Evolutionary conservation across 2,888 invertebrate species (phyloP), one percentile per base, ranked within the genome.

Genomic region (Synanthedon vespiformis): DNA sequence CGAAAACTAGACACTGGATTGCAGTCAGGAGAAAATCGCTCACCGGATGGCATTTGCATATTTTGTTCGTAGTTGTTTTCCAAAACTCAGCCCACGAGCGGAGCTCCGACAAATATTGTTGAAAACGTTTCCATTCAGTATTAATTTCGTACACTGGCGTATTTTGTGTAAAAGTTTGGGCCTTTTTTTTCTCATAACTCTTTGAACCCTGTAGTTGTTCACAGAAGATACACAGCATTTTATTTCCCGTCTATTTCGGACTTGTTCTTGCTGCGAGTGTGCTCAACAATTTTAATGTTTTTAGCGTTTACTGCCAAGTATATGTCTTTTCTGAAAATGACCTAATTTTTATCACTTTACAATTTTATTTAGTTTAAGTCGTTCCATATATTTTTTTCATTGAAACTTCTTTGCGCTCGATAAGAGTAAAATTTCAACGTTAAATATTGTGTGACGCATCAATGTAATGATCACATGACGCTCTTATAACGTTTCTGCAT

Each of bases 31-130:
- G 58, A 57, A 61, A 64, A 61, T 58, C 61, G 57, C 55, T 14
- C 44, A 53, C 59, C 64, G 61, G 58, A 60, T 61, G 58, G 56
- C 57, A 77, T 80, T 77, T 77, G 72, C 76, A 74, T 78, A 71
- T 65, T 44, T 44, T 65, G 70, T 65, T 68, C 60, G 55, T 44
- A 63, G 67, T 72, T 72, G 73, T 71, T 77, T 75, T 72, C 67
- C 66, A 66, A 62, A 67, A 66, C 66, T 62, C 65, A 63, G 44
- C 13, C 44, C 34, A 8, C 10, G 34, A 34, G 34, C 61, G 59
- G 57, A 60, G 61, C 62, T 67, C 61, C 64, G 62, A 63, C 64
- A 68, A 71, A 70, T 68, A 67, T 64, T 64, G 65, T 65, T 68
- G 58, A 60, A 44, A 44, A 63, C 63, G 54, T 60, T 62, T 61